Conservation (phyloP, 92 coral and sea anemone genomes). For the Chrysogorgia sp. region DNA sequence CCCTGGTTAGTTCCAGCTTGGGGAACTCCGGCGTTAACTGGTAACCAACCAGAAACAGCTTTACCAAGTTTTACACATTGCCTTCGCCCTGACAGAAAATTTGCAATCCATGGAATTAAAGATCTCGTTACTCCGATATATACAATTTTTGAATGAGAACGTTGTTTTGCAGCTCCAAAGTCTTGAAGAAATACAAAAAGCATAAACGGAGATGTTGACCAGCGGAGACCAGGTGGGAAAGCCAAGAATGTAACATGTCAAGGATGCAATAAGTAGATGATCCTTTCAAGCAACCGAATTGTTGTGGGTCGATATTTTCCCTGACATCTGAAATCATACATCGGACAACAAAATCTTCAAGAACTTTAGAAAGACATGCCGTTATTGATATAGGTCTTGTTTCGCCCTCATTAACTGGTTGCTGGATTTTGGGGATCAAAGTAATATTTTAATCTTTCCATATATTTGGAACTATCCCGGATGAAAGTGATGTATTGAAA, state of each 20-base stretch:
- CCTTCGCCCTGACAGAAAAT: conserved; percentile 36
- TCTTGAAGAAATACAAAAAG: conserved; percentile 46
- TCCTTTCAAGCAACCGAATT: conserved; percentile 45
- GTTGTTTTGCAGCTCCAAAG: conserved; percentile 44
- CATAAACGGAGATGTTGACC: conserved; percentile 40
- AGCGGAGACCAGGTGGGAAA: conserved; percentile 40
- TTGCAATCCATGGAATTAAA: conserved; percentile 44
- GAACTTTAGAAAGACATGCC: conserved; percentile 24
- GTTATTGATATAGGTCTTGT: conserved; percentile 42
- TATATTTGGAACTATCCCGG: too few species aligned
- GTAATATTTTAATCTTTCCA: too few species aligned
- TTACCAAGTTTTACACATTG: too few species aligned
- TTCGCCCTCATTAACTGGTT: conserved; percentile 28
- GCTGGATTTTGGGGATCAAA: conserved; percentile 26
- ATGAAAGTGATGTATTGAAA: too few species aligned
- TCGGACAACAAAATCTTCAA: conserved; percentile 36
- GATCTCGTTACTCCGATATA: conserved; percentile 30
- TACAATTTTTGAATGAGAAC: conserved; percentile 32
- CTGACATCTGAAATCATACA: conserved; percentile 37
- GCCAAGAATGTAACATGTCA: conserved; percentile 61
- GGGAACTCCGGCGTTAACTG: conserved; percentile 33
- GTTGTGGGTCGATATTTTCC: conserved; percentile 40
- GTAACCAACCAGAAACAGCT: conserved; percentile 15
- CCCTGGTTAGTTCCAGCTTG: too few species aligned
- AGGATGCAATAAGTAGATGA: conserved; percentile 31